Evolutionary conservation across 2,888 invertebrate species (phyloP), one percentile per base, ranked within the genome.

Genomic region (Stenodema calcarata): DNA sequence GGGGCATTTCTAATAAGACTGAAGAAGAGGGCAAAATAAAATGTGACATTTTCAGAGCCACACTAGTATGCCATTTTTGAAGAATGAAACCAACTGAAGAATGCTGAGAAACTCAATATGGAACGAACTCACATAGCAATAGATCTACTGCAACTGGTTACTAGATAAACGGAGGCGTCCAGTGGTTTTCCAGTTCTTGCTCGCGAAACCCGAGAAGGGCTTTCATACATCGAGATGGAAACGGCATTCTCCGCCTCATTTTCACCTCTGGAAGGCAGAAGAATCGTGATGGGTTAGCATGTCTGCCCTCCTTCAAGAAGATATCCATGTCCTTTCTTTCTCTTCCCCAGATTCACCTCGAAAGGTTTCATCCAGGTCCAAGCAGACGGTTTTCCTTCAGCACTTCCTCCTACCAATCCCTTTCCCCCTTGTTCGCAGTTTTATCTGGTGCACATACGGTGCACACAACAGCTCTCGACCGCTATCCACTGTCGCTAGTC

Each of bases 251-350:
- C 16, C 78, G 44, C 44, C 78, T 78, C 44, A 78, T 78, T 78
- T 78, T 78, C 78, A 78, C 44, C 78, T 78, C 3, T 23, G 35
- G 50, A 62, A 62, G 62, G 62, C 0, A 23, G 41, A 30, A 41
- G 78, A 44, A 78, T 78, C 78, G 78, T 78, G 78, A 78, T 78
- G 78, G 78, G 78, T 78, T 44, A 78, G 78, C 78, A 44, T 44
- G 78, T 78, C 78, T 76, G 78, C 44, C 78, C 78, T 78, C 78
- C 44, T 78, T 44, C 41, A 44, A 78, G 78, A 44, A 78, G 9
- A 44, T 23, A 73, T 35, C 73, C 35, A 30, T 73, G 73, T 30
- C 35, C 18, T 30, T 73, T 73, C 41, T 73, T 41, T 62, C 62
- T 23, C 62, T 62, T 12, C 62, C 23, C 1, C 62, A 62, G 62